These are phyloP conservation scores for Eupithecia dodoneata DNA, from an alignment of 2,888 invertebrate genomes.

Conservation along the genomic window DNA sequence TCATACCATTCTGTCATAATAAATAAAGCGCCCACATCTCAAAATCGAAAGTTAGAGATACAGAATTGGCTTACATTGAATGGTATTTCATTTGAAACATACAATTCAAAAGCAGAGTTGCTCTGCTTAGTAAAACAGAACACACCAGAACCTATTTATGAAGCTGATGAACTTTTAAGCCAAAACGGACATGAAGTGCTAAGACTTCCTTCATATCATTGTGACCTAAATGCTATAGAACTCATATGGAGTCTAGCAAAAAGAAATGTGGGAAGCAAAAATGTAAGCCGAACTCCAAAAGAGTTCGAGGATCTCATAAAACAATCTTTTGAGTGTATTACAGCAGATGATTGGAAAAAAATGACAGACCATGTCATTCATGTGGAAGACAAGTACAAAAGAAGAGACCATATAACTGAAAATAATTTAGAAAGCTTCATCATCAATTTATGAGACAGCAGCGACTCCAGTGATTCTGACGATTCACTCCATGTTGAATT, in stretches of 20 bases:
- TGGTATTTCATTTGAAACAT: slow-evolving; percentile 28
- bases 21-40: too few species aligned
- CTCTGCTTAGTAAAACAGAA: slow-evolving; percentile 38
- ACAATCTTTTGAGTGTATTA: slow-evolving; percentile 30
- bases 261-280: slow-evolving; percentile 38
- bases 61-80: too few species aligned
- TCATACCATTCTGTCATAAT: neutral
- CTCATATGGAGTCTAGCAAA: slow-evolving; percentile 23
- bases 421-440: slow-evolving; percentile 34
- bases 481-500: neutral
- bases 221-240: slow-evolving; percentile 7
- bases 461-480: slow-evolving; percentile 1
- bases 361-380: slow-evolving; percentile 33
- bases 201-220: slow-evolving; percentile 33
- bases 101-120: slow-evolving; percentile 39
- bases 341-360: slow-evolving; percentile 35
- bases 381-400: slow-evolving; percentile 34
- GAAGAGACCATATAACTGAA: slow-evolving; percentile 29
- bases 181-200: too few species aligned
- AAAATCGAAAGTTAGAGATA: too few species aligned
- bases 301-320: slow-evolving; percentile 24
- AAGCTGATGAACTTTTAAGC: slow-evolving; percentile 36
- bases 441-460: slow-evolving; percentile 29
- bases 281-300: slow-evolving; percentile 27
- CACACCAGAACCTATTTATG: slow-evolving; percentile 36